Base-by-base conservation (phyloP, 2,113 vertebrate species). In the Leuciscus idus region DNA sequence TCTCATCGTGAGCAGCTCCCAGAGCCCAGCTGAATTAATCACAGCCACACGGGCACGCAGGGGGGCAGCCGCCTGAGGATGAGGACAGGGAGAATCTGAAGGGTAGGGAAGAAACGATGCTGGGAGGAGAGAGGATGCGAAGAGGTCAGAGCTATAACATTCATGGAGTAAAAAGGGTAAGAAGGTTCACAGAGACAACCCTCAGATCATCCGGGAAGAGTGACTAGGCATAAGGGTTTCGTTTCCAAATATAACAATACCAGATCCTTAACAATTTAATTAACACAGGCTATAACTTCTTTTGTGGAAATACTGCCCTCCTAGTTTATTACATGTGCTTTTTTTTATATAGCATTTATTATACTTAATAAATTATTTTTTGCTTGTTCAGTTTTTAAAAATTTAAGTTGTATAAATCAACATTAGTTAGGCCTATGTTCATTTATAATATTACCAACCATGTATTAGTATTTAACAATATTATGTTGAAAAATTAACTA, bases 11-110 rank as follows among this genome's bases (percentile, higher is more conserved):
- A 55, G 84, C 66, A 55, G 36, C 55, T 81, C 55, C 77, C 85
- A 28, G 85, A 43, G 64, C 85, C 64, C 85, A 73, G 77, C n/a
- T 50, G 23, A 81, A 86, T 86, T 81, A 81, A 86, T 86, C 85
- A 86, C 77, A 70, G 59, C 46, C 61, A 52, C 61, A 57, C 13
- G n/a, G 59, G 9, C 43, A 12, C 4, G 9, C 15, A 17, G 59
- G 61, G 59, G 23, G 55, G 52, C 28, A 28, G 50, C 10, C 13
- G 72, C 6, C 5, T 23, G 81, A 72, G 48, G 62, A 59, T 36
- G 77, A 26, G 52, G 77, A 43, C n/a, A 5, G 28, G 23, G 81
- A 72, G 62, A 57, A 23, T 57, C 19, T 57, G 55, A 83, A 70
- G 48, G 13, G 52, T 23, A 36, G 81, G 26, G 39, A 62, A 33